Conservation (phyloP, 2,888 invertebrate genomes). For the Spatulosminthurus flaviceps region DNA sequence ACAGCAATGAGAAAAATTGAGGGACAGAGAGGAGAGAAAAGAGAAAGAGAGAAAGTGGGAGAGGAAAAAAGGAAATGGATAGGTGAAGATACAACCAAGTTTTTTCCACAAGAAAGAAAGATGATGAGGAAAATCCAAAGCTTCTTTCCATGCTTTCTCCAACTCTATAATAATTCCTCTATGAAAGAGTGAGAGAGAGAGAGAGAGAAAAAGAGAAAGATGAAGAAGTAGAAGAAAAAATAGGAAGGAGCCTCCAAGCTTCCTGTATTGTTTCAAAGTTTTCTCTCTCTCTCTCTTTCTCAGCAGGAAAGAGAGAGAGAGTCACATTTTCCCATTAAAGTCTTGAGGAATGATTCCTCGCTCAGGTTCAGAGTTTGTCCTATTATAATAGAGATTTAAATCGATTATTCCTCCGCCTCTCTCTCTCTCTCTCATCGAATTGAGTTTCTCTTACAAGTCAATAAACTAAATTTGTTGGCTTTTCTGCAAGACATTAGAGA, state of each 20-base stretch:
- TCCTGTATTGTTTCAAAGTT: constrained; percentile 51
- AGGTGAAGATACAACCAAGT: neutral
- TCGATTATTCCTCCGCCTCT: constrained; percentile 53
- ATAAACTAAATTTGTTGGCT: constrained; percentile 54
- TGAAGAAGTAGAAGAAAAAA: neutral
- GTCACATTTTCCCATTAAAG: constrained; percentile 50
- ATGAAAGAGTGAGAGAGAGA: too few species aligned
- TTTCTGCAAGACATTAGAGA: constrained; percentile 4
- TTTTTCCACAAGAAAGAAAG: neutral
- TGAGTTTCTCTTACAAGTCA: constrained; percentile 46
- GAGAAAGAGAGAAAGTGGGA: neutral
- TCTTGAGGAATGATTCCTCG: constrained; percentile 45
- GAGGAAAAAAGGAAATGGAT: too few species aligned
- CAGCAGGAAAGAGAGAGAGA: constrained; percentile 36
- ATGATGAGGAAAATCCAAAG: neutral
- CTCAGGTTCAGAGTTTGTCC: constrained; percentile 42
- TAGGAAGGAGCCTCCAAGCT: too few species aligned
- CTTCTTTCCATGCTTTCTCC: neutral
- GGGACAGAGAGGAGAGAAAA: neutral
- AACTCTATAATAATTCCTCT: neutral
- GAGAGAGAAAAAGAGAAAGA: too few species aligned
- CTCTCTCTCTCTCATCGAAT: constrained; percentile 29
- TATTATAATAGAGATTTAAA: constrained; percentile 55
- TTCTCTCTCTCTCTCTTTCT: constrained; percentile 43
- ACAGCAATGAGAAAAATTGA: constrained; percentile 9